A percentile compares a stretch with the other conserved stretches of the same genome.
Conservation (phyloP, 2,113 vertebrate species). For the Triplophysa siluroides region DNA sequence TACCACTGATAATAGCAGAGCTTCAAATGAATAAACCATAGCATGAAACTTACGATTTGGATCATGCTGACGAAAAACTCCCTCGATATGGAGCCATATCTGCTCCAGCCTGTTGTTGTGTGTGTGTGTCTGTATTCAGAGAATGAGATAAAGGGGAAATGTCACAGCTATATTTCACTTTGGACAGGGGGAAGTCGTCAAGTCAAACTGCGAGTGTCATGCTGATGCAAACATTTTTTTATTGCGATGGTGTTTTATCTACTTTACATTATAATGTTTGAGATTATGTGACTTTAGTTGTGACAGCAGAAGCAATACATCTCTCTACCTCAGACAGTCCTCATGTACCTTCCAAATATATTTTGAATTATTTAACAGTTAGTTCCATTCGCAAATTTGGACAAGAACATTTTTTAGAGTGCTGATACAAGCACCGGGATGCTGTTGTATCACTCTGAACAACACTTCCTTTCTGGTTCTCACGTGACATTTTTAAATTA, state of each 20-base stretch:
- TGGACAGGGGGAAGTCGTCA: conserved; percentile 35
- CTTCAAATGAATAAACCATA: conserved; percentile 63
- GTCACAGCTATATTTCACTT: conserved; percentile 35
- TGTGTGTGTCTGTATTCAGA: conserved; percentile 2
- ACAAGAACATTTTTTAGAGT: too few relatives aligned
- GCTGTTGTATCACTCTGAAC: too few relatives aligned
- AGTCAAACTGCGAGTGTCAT: not conserved
- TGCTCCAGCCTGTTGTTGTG: conserved; percentile 16
- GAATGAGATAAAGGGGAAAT: conserved; percentile 44
- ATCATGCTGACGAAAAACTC: not conserved
- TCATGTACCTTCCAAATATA: too few relatives aligned
- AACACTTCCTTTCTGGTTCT: too few relatives aligned
- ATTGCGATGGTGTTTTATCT: not conserved
- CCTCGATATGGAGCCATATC: conserved; percentile 12
- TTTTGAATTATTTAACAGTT: too few relatives aligned
- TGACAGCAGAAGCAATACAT: too few relatives aligned
- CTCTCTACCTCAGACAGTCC: too few relatives aligned
- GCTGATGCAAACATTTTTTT: not conserved
- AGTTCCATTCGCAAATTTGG: too few relatives aligned
- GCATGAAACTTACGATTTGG: conserved; percentile 43
- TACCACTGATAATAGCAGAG: conserved; percentile 52
- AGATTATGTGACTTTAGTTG: too few relatives aligned
- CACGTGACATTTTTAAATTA: too few relatives aligned
- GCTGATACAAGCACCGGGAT: too few relatives aligned
- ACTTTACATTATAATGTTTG: not conserved